Evolutionary conservation across 2,113 vertebrate species (phyloP).

Genomic region (Panthera uncia): DNA sequence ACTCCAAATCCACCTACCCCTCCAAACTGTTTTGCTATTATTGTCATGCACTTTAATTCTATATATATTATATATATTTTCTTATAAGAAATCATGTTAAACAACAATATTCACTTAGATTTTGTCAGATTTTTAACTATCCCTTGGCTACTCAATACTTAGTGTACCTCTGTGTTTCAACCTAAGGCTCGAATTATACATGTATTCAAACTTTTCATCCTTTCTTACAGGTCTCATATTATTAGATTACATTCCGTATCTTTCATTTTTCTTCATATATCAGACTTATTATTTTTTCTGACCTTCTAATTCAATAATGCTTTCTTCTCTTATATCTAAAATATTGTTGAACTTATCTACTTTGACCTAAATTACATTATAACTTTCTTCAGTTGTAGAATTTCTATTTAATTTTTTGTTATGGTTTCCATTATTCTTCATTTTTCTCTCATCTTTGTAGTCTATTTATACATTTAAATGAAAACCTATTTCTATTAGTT

Average conservation of each 20-base stretch:
- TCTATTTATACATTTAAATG: background rate
- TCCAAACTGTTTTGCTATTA: background rate
- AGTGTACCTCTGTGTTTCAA: background rate
- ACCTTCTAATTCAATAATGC: background rate
- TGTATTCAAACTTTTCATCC: background rate
- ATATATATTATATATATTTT: background rate
- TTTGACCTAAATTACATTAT: background rate
- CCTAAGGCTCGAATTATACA: background rate
- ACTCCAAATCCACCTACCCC: background rate
- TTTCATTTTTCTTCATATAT: background rate
- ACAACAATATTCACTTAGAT: background rate
- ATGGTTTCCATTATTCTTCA: background rate
- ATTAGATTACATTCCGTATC: background rate
- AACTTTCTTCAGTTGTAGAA: background rate
- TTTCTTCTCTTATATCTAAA: background rate
- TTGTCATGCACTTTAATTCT: background rate
- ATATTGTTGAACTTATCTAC: background rate
- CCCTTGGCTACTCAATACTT: background rate
- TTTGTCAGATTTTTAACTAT: background rate
- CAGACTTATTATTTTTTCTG: background rate
- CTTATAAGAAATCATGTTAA: background rate
- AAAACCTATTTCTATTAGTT: background rate
- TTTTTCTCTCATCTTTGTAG: background rate
- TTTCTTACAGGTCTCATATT: background rate
- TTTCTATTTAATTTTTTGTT: background rate